phyloP scores from a whole-genome alignment of 1,140 invertebrate genomes.

The Pectinophora gossypiella region DNA sequence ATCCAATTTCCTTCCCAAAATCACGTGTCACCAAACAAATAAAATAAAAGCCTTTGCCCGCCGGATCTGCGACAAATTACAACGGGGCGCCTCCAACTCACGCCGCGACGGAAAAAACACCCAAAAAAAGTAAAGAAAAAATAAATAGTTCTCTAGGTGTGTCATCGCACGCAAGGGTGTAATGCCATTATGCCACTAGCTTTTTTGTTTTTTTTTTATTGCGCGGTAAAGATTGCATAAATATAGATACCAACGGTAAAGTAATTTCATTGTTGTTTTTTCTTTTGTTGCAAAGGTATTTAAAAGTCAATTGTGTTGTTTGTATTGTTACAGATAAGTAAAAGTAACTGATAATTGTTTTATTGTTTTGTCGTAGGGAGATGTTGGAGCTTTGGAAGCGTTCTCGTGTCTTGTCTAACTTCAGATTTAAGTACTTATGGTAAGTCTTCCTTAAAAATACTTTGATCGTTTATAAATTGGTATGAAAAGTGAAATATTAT shows the following conservation, averaged over 20 bases:
- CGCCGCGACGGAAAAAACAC: slow-evolving; percentile 19
- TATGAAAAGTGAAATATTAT: too few species aligned
- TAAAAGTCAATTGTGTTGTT: too few species aligned
- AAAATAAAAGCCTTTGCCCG: slow-evolving; percentile 13
- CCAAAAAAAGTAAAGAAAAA: slow-evolving; percentile 29
- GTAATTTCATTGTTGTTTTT: not conserved
- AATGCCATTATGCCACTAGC: slow-evolving; percentile 16
- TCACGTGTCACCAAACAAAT: slow-evolving; percentile 6
- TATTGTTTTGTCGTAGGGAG: too few species aligned
- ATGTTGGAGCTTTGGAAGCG: too few species aligned
- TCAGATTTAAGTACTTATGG: too few species aligned
- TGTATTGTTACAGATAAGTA: too few species aligned
- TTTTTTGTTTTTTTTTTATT: slow-evolving; percentile 19
- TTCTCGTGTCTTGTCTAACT: too few species aligned
- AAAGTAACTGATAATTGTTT: too few species aligned
- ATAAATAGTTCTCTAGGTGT: slow-evolving; percentile 28
- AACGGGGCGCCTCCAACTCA: slow-evolving; percentile 34
- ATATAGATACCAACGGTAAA: not conserved
- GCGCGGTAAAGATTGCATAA: not conserved
- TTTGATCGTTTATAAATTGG: too few species aligned
- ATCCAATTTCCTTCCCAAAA: not conserved
- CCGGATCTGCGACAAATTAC: slow-evolving; percentile 47
- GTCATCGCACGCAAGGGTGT: slow-evolving; percentile 39
- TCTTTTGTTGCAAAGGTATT: not conserved
- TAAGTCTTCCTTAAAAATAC: too few species aligned